Base-by-base conservation (phyloP, 2,797 vertebrate genomes). In the Mormyrus proboscirostris region DNA sequence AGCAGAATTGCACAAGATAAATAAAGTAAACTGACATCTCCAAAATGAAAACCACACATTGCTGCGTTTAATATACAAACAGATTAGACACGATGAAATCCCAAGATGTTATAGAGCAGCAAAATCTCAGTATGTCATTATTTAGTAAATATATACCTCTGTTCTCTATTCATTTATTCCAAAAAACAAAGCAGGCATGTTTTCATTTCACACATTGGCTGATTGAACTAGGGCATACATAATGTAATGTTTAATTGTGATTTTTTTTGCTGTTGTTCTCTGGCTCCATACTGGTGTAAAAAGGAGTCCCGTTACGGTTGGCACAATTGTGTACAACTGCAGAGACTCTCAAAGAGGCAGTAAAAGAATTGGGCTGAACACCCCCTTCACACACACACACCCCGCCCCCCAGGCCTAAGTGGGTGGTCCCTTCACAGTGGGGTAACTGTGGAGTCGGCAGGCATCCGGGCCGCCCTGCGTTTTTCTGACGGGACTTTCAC, bases 381-480 rank as follows among this genome's bases (percentile, higher is more conserved):
- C 95, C 95, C 96, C 95, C 95, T 94, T 95, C 95, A 9, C 55
- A 59, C 55, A 59, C 57, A 62, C 59, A 7, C 51, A 10, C 96
- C 95, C 95, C 95, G 95, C 95, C 95, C 95, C 95, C 95, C 95
- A 95, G 94, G 91, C 95, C 96, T 95, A 95, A 96, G 95, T 97
- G 96, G 96, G 96, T 97, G 96, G 96, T 97, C 96, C 94, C 95
- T 95, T 96, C 94, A 95, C 94, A 95, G 95, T 94, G 94, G 95
- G 92, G 96, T 96, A 95, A 95, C 95, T 92, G 95, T 95, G 95
- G 95, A 95, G 96, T 96, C 95, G 93, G 93, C 94, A 96, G 93
- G 95, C 96, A 96, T 96, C 96, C 92, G 92, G 93, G 93, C 95
- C 94, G 94, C 94, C 93, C 92, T 93, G 93, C 94, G 33, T 73